A percentile compares a stretch with the other conserved stretches of the same genome.
Evolutionary conservation across 2,888 invertebrate genomes (phyloP).

Genomic region (Drosophila nigritarsus): DNA sequence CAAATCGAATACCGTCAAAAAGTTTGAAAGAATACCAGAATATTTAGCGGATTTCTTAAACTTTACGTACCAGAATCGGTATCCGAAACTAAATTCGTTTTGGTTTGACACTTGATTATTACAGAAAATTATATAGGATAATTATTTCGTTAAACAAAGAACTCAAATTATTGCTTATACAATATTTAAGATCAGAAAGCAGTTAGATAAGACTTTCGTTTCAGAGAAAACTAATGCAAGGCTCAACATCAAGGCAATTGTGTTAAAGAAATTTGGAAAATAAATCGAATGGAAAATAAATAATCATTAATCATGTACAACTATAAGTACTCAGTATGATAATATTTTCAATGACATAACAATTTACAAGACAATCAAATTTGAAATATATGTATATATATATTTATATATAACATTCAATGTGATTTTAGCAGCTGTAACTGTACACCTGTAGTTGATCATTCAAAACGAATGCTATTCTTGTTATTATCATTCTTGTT

Average conservation of each 20-base stretch:
- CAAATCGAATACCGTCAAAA: background rate
- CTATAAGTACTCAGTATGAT: conserved; percentile 31
- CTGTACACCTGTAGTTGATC: conserved; percentile 43
- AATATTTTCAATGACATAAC: conserved; percentile 61
- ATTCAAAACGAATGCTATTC: conserved; percentile 16
- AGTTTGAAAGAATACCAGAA: background rate
- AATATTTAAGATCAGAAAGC: background rate
- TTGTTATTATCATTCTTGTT: conserved; percentile 19
- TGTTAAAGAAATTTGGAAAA: conserved; percentile 2
- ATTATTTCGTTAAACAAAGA: background rate
- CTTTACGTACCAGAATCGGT: background rate
- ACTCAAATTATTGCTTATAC: background rate
- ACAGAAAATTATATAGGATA: background rate
- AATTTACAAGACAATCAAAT: conserved; percentile 79
- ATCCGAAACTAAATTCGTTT: background rate
- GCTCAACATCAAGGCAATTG: conserved; percentile 29
- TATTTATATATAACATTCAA: conserved; percentile 62
- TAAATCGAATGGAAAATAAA: conserved; percentile 11
- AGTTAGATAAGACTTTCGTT: background rate
- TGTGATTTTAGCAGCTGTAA: conserved; percentile 52
- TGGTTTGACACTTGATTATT: background rate
- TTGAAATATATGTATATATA: conserved; percentile 45
- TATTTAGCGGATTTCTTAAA: background rate
- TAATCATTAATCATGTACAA: conserved; percentile 27
- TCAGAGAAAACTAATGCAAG: background rate